Evolutionary conservation across 53 echinoderm and acorn worm genomes (phyloP), one percentile per base, ranked within the genome.

Genomic region (Arbacia lixula): DNA sequence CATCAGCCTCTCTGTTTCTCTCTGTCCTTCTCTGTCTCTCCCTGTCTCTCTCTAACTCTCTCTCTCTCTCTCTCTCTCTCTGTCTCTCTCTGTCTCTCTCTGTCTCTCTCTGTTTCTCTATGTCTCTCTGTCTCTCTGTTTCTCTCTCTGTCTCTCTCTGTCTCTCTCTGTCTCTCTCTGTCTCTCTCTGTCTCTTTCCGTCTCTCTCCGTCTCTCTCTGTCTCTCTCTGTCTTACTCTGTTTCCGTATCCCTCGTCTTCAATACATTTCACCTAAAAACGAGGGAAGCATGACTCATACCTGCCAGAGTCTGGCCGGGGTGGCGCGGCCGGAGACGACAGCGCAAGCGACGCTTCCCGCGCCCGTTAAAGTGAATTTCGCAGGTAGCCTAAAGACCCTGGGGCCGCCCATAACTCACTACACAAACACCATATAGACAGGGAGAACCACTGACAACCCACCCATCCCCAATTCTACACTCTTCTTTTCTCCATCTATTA

Each of bases 361-460:
- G 33, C 5, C 50, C 29, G 40, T 71, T 46, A 54, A 54, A 52
- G 75, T 51, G 36, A 53, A 8, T 35, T 53, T 54, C 40, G 34
- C 75, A 75, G 75, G 75, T 75, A 54, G 53, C 75, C 71, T 33
- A 71, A 10, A 71, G 75, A 29, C 53, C 53, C 14, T 5, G 21
- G 4, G 53, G n/a, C 75, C 36, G 19, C 30, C 54, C 75, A 55
- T 75, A 52, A 75, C 53, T 75, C 75, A 75, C 37, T 53, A 54
- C 24, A 40, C 54, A 75, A 54, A 75, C 55, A 75, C 66, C 66
- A 66, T 37, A 20, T n/a, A n/a, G 66, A 66, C 36, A 66, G 22
- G 38, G 37, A 10, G 31, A 46, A 19, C 42, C 71, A 6, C 26
- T 41, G 17, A 40, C 71, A 12, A 46, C 8, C 4, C 71, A 12